Base-by-base conservation (phyloP, 2,113 vertebrate species). In the Ceyx margarethae region DNA sequence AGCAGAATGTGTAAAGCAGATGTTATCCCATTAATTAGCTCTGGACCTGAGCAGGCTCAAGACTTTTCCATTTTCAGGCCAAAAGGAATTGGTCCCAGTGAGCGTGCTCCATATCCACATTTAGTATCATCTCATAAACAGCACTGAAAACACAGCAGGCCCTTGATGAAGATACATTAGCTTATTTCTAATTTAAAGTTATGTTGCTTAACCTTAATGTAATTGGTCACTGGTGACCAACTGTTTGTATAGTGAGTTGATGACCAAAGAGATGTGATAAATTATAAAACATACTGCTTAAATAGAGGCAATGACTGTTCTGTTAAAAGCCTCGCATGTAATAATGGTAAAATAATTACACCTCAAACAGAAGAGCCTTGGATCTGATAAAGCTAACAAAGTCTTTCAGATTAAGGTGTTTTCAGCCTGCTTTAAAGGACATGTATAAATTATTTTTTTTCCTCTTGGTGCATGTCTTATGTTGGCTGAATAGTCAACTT, bases 221-320 rank as follows among this genome's bases (percentile, higher is more conserved):
- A 99, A 99, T 98, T 98, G 98, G 98, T 98, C 98, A 98, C 98
- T 80, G 81, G 98, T 98, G 98, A 98, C 97, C 96, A 98, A 98
- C 97, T 96, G 97, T 97, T 98, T 97, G 97, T 96, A 96, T 96
- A 95, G 97, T 76, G 92, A 97, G 96, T 96, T 98, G 98, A 98
- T 98, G 98, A 98, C 97, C 96, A 96, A 91, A 95, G 97, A 95
- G 95, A 97, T 96, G 96, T 81, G 96, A 97, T 94, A 97, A 97
- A 96, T 97, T 96, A 96, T 96, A 95, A 97, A 97, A 97, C 96
- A 96, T 95, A 82, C 91, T 81, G 95, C 94, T 97, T 97, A 97
- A 97, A 96, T 91, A 96, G 96, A 96, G 93, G 81, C 92, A 97
- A 95, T 0, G 58, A 95, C 91, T 95, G 96, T 94, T 98, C 95